Conservation (phyloP, 2,888 invertebrate genomes). For the Rhamphomyia laevipes region DNA sequence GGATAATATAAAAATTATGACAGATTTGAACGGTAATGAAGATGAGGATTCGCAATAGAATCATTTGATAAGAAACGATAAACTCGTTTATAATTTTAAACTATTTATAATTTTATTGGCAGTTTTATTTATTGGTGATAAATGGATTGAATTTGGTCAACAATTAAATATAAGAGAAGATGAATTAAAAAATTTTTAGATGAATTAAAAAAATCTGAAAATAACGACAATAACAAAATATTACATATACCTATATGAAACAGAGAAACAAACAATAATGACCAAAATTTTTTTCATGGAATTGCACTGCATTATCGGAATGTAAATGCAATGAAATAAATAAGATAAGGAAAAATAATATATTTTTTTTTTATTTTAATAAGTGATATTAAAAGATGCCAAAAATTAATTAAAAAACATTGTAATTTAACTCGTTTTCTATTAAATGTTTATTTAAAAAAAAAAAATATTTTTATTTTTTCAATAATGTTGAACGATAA, state of each 20-base stretch:
- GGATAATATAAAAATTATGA: constrained; percentile 20
- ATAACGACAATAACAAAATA: constrained; percentile 26
- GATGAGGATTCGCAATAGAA: constrained; percentile 13
- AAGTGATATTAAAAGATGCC: too few species aligned
- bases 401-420: too few species aligned
- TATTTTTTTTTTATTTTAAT: too few species aligned
- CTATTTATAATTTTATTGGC: constrained; percentile 26
- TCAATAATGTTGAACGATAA: too few species aligned
- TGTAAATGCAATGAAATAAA: constrained; percentile 26
- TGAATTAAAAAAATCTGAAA: constrained; percentile 24
- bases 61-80: neutral
- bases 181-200: constrained; percentile 24
- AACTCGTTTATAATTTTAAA: constrained; percentile 6
- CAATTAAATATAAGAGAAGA: constrained; percentile 26
- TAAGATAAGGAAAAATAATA: neutral
- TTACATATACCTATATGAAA: constrained; percentile 28
- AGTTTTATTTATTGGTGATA: constrained; percentile 27
- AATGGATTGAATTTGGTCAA: constrained; percentile 31
- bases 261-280: constrained; percentile 25
- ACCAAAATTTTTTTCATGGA: constrained; percentile 15
- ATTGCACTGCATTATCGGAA: constrained; percentile 24
- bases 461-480: too few species aligned
- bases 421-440: too few species aligned
- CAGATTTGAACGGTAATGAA: constrained; percentile 18
- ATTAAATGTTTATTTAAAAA: too few species aligned